Evolutionary conservation across 2,113 vertebrate genomes (phyloP).

Genomic region (Montifringilla adamsi): DNA sequence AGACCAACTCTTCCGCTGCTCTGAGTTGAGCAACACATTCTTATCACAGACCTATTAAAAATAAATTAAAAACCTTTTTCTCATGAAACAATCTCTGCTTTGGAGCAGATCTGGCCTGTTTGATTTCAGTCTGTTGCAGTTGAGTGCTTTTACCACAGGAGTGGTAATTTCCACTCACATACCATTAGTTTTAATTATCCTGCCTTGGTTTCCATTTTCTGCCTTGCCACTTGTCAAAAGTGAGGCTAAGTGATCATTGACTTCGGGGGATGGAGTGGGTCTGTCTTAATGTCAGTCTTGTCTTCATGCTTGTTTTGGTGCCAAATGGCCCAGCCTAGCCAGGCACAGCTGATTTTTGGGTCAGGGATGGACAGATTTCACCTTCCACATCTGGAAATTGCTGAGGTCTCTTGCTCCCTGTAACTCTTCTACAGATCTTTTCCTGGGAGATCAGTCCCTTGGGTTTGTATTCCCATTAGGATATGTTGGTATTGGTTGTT

Average conservation of each 20-base stretch:
- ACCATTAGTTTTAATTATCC: conserved; percentile 43
- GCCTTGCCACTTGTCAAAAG: background rate
- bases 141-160: conserved; percentile 41
- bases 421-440: background rate
- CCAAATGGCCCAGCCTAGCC: background rate
- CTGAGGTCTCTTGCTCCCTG: background rate
- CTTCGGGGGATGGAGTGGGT: background rate
- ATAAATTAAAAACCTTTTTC: background rate
- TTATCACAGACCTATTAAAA: background rate
- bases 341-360: background rate
- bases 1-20: background rate
- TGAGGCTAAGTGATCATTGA: conserved; percentile 6
- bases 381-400: background rate
- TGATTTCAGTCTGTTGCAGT: background rate
- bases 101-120: background rate
- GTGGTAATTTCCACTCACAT: conserved; percentile 26
- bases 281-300: background rate
- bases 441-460: background rate
- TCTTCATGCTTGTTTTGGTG: background rate
- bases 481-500: background rate
- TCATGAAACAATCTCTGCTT: background rate
- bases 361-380: background rate
- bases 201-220: conserved; percentile 6
- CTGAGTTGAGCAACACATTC: background rate
- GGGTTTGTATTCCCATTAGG: background rate